Conservation (phyloP, 2,888 invertebrate species). For the Phymatocera aterrima region DNA sequence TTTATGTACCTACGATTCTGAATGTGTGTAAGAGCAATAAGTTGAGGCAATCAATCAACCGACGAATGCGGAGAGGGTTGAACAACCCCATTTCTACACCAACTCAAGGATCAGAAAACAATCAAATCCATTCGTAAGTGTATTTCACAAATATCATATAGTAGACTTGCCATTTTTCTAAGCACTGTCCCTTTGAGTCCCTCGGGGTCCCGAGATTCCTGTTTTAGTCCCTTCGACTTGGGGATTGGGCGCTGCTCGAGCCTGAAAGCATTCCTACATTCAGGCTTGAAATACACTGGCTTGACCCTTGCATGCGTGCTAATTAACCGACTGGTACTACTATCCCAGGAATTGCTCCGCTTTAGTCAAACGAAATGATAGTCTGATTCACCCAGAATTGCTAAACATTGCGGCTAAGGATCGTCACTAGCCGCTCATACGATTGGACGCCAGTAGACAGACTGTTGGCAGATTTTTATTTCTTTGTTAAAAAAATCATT, state of each 20-base stretch:
- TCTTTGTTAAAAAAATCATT: too few relatives aligned
- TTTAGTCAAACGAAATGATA: conserved; percentile 18
- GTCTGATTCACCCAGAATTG: conserved; percentile 11
- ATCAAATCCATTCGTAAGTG: neutral
- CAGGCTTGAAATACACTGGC: neutral
- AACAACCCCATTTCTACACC: neutral
- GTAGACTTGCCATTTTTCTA: conserved; percentile 6
- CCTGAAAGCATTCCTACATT: neutral
- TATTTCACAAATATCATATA: neutral
- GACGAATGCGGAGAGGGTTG: neutral
- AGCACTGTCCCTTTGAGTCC: neutral
- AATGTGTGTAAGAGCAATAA: neutral
- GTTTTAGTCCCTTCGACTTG: neutral
- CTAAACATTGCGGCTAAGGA: conserved; percentile 18
- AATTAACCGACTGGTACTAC: conserved; percentile 1
- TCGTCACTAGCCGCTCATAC: neutral
- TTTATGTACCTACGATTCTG: neutral
- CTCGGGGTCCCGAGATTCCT: neutral
- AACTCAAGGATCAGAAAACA: neutral
- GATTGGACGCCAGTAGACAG: neutral
- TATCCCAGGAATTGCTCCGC: neutral
- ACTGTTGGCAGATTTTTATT: too few relatives aligned
- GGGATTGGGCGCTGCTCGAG: conserved; percentile 1
- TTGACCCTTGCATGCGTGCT: neutral
- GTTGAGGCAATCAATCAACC: conserved; percentile 11